Base-by-base conservation (phyloP, 2,888 invertebrate genomes). In the Notocelia uddmanniana region DNA sequence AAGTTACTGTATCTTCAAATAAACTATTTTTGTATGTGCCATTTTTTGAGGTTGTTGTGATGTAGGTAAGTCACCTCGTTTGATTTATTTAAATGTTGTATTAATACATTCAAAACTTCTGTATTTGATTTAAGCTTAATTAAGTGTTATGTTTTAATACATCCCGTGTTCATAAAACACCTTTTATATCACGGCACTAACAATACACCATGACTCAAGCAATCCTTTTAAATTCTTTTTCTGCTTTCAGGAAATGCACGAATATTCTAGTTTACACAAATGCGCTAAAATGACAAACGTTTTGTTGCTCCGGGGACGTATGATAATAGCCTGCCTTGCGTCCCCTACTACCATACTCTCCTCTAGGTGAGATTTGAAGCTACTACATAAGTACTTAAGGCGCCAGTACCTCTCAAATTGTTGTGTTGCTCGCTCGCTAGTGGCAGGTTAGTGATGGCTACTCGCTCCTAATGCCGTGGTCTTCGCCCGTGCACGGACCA, bases 201-300 rank as follows among this genome's bases (percentile, higher is more conserved):
- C 55, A 70, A 57, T 58, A 58, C 70, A 55, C 37, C 60, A 48
- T 59, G 41, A 62, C 48, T 62, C 64, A 70, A 50, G 67, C 72
- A 72, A 72, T 72, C 72, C 71, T 66, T 74, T 74, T 68, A 60
- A 69, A 77, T 78, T 78, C 79, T 83, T 85, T 85, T 86, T 83
- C 79, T 81, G 78, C 84, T 81, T 80, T 77, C 82, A 78, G 82
- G 81, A 88, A 88, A 89, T 89, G 86, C 84, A 85, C 87, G 84
- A 85, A 88, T 88, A 89, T 86, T 87, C 89, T 88, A 87, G 83
- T 83, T 90, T 87, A 89, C 87, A 93, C 89, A 92, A 93, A 93
- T 93, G 92, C 89, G 92, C 89, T 91, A 92, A 92, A 92, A 93
- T 92, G 92, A 93, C 92, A 89, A 93, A 93, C 92, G 91, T 85